Conservation (phyloP, 2,113 vertebrate species). For the Chaetura pelagica region DNA sequence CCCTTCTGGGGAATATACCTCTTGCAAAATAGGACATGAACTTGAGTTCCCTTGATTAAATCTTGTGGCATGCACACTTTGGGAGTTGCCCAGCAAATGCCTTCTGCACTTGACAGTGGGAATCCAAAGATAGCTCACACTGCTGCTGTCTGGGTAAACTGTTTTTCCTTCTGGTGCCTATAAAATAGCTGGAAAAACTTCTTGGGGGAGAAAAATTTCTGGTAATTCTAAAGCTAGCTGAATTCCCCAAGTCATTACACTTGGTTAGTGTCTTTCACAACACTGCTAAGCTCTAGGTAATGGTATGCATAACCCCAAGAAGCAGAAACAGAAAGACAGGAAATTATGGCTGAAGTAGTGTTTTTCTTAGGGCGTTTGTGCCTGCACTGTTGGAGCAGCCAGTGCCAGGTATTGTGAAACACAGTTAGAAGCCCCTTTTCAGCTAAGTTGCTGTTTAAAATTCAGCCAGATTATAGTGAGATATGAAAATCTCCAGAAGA, state of each 20-base stretch:
- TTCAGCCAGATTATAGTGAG: slow-evolving; percentile 43
- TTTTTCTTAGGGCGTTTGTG: slow-evolving; percentile 70
- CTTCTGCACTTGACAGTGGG: background rate
- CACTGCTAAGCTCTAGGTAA: slow-evolving; percentile 63
- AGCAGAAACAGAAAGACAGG: slow-evolving; percentile 73
- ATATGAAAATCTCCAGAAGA: slow-evolving; percentile 47
- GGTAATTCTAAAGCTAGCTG: slow-evolving; percentile 47
- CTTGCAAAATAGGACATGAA: slow-evolving; percentile 27
- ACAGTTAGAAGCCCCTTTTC: slow-evolving; percentile 54
- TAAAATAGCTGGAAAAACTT: slow-evolving; percentile 54
- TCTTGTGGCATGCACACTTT: background rate
- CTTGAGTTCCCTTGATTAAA: slow-evolving; percentile 26
- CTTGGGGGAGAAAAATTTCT: slow-evolving; percentile 40
- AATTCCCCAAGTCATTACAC: slow-evolving; percentile 50
- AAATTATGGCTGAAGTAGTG: slow-evolving; percentile 73
- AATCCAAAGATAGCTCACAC: background rate
- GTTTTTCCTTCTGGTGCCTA: slow-evolving; percentile 43
- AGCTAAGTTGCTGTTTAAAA: slow-evolving; percentile 50
- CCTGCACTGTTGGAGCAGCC: slow-evolving; percentile 56
- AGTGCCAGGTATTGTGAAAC: slow-evolving; percentile 71
- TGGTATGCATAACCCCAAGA: slow-evolving; percentile 63
- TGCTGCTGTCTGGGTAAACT: slow-evolving; percentile 38
- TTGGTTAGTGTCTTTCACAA: slow-evolving; percentile 70
- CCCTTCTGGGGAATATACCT: slow-evolving; percentile 14
- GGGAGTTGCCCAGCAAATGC: slow-evolving; percentile 17